Base-by-base conservation (phyloP, 2,888 invertebrate species). In the Dryococelus australis region DNA sequence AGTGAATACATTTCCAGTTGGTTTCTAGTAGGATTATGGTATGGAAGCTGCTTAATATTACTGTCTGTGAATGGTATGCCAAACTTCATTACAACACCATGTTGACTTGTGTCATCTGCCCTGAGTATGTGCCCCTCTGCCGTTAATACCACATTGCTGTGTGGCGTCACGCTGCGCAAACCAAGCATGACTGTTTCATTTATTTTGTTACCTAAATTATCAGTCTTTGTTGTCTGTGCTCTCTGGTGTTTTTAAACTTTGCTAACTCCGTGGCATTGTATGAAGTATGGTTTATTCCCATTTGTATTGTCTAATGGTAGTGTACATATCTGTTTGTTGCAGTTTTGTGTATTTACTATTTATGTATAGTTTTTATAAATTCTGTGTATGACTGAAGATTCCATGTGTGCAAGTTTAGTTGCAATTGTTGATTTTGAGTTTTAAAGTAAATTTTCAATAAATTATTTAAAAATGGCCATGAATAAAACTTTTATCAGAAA, bases 291-390 rank as follows among this genome's bases (percentile, higher is more conserved):
- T n/a, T 20, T 65, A 65, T 9, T 65, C 8, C 24, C 20, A n/a
- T 65, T 24, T 24, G 28, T 24, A 84, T 27, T 47, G 20, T 51
- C 26, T 85, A 65, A 51, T 12, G 84, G 43, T 43, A 86, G 43
- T 87, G 86, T 87, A 84, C 26, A 87, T 87, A 87, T 87, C 65
- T 78, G 53, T 87, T 84, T 87, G 84, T 87, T 87, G 78, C 83
- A 65, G 78, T 84, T 53, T 51, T 83, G 83, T 84, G 84, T 53
- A 53, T 83, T 43, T 87, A 53, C n/a, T 53, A 53, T 83, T 43
- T 87, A 53, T 51, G 85, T 85, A 53, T 65, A 85, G 43, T 78
- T 26, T 85, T 65, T 85, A 43, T 78, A 10, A 20, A 85, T 65
- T 85, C 35, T 85, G 78, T 85, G 65, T 85, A 51, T 51, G 47